These are phyloP conservation scores for Conus ventricosus DNA, from an alignment of 1,140 invertebrate genomes.

Conservation along the genomic window DNA sequence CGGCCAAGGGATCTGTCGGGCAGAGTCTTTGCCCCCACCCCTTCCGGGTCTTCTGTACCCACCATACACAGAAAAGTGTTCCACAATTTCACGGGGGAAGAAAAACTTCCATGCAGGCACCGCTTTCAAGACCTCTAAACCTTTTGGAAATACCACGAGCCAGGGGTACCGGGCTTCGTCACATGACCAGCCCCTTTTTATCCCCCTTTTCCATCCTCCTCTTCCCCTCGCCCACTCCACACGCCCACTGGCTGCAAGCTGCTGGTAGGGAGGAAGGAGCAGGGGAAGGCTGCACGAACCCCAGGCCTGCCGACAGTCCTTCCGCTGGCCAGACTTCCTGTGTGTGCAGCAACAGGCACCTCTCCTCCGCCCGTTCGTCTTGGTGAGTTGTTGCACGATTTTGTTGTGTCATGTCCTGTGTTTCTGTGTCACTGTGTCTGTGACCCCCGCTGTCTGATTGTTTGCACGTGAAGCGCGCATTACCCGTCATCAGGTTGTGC, in stretches of 20 bases:
- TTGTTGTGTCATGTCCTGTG: not conserved
- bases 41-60: too few species aligned
- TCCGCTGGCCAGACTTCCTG: not conserved
- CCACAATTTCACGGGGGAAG: not conserved
- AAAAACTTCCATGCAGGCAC: not conserved
- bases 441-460: too few species aligned
- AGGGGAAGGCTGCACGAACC: not conserved
- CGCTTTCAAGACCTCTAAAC: not conserved
- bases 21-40: too few species aligned
- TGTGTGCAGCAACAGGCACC: not conserved
- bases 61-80: not conserved
- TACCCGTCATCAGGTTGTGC: too few species aligned
- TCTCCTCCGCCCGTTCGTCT: slow-evolving; percentile 14
- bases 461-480: too few species aligned
- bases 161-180: slow-evolving; percentile 1
- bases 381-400: not conserved
- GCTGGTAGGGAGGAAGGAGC: not conserved
- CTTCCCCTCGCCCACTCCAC: not conserved
- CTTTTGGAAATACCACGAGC: slow-evolving; percentile 7
- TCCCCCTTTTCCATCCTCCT: not conserved
- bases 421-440: not conserved
- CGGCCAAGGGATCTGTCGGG: too few species aligned
- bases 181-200: not conserved
- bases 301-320: not conserved
- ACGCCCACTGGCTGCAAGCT: slow-evolving; percentile 8